These are phyloP conservation scores for Serilophus lunatus DNA, from an alignment of 2,113 vertebrate genomes.

Conservation along the genomic window DNA sequence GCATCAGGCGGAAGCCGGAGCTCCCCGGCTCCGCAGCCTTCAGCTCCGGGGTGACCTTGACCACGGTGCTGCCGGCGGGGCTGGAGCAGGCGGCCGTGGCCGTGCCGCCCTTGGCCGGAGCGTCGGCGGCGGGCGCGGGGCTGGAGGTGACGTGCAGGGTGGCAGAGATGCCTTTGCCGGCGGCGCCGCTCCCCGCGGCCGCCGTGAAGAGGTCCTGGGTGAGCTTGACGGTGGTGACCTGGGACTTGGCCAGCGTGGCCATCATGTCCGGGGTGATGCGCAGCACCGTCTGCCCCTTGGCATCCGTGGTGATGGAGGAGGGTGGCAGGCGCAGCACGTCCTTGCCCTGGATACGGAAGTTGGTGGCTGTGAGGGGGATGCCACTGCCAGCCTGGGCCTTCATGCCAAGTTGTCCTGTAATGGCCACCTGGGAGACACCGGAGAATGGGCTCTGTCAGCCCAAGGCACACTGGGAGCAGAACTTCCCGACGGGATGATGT, in stretches of 20 bases:
- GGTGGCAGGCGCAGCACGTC: constrained; percentile 92
- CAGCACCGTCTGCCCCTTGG: constrained; percentile 94
- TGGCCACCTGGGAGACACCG: constrained; percentile 82
- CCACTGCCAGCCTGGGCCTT: constrained; percentile 80
- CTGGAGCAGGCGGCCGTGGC: constrained; percentile 64
- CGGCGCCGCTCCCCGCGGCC: constrained; percentile 51
- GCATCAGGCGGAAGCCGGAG: constrained; percentile 91
- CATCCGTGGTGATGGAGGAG: constrained; percentile 93
- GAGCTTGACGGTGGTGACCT: constrained; percentile 92
- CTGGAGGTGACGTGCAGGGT: constrained; percentile 87
- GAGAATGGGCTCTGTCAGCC: not conserved
- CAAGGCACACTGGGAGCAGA: not conserved
- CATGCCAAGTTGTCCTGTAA: constrained; percentile 91
- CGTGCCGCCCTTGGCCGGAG: constrained; percentile 68
- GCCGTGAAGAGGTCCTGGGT: constrained; percentile 90
- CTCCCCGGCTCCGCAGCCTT: constrained; percentile 79
- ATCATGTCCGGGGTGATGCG: constrained; percentile 99
- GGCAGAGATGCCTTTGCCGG: constrained; percentile 89
- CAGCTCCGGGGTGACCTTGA: constrained; percentile 85
- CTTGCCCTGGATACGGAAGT: constrained; percentile 94
- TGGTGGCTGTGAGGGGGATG: constrained; percentile 90
- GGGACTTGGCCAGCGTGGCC: constrained; percentile 94
- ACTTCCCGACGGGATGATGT: not conserved
- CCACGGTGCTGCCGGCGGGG: constrained; percentile 76
- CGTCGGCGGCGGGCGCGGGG: constrained; percentile 75